phyloP scores from a whole-genome alignment of 2,888 invertebrate genomes.

The Drosophila paucipuncta region DNA sequence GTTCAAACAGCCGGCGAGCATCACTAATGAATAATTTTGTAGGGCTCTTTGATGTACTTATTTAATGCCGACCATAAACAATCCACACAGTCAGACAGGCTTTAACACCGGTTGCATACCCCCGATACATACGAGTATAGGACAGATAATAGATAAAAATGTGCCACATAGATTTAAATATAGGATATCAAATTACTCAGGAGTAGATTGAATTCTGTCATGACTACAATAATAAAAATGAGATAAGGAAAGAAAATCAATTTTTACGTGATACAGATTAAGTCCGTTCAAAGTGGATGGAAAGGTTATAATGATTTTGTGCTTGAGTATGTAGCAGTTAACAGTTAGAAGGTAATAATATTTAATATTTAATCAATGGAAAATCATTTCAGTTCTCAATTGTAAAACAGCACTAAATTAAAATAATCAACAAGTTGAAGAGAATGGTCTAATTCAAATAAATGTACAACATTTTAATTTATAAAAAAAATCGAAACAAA shows the following conservation, averaged over 20 bases:
- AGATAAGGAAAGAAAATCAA: background rate
- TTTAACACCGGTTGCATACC: background rate
- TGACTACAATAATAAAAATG: background rate
- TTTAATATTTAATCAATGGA: background rate
- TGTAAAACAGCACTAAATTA: background rate
- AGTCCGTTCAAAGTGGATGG: background rate
- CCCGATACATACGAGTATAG: too few relatives aligned
- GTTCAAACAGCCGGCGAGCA: background rate
- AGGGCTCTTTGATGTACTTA: background rate
- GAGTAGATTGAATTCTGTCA: background rate
- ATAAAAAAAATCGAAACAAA: background rate
- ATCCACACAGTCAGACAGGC: background rate
- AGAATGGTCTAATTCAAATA: background rate
- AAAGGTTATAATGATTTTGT: background rate
- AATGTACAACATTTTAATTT: background rate
- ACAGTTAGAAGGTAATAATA: too few relatives aligned
- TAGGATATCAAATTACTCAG: background rate
- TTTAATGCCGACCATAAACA: background rate
- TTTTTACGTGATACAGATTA: background rate
- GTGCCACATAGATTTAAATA: background rate
- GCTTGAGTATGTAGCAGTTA: background rate
- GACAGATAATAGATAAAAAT: background rate
- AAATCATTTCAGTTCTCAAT: background rate
- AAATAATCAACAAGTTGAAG: background rate
- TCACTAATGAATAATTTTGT: background rate